Percentiles rank a stretch among this genome's conserved stretches.
Evolutionary conservation across 2,113 vertebrate species (phyloP).

Genomic region (Caranx ignobilis): DNA sequence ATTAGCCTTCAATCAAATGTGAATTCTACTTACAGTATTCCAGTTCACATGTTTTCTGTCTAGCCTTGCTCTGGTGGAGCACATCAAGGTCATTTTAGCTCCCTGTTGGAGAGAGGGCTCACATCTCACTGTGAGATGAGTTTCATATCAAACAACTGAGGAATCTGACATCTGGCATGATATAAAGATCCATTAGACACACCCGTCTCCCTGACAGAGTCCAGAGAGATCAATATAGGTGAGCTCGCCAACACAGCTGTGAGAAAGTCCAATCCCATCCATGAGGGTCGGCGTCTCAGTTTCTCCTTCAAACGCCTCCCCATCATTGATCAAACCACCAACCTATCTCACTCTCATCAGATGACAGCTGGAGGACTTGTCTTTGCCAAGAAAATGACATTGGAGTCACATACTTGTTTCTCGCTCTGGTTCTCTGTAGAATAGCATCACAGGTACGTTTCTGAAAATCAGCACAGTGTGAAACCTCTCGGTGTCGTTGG

Average conservation of each 20-base stretch:
- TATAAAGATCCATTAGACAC: constrained; percentile 55
- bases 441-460: constrained; percentile 22
- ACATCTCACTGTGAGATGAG: constrained; percentile 50
- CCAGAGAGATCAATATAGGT: constrained; percentile 70
- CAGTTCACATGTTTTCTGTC: background rate
- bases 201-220: constrained; percentile 50
- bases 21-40: background rate
- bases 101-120: constrained; percentile 17
- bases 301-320: constrained; percentile 64
- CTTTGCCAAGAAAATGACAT: constrained; percentile 62
- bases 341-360: constrained; percentile 45
- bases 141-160: constrained; percentile 57
- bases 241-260: constrained; percentile 32
- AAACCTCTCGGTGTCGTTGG: constrained; percentile 19
- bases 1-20: background rate
- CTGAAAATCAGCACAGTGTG: constrained; percentile 24
- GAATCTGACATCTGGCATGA: constrained; percentile 63
- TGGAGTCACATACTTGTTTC: constrained; percentile 35
- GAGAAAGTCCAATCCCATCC: constrained; percentile 58
- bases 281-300: constrained; percentile 13
- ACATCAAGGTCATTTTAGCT: constrained; percentile 49
- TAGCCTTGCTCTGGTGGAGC: background rate
- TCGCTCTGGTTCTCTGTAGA: constrained; percentile 14
- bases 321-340: constrained; percentile 57
- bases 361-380: constrained; percentile 61